phyloP scores from a whole-genome alignment of 2,113 vertebrate genomes.

The Brachionichthys hirsutus region DNA sequence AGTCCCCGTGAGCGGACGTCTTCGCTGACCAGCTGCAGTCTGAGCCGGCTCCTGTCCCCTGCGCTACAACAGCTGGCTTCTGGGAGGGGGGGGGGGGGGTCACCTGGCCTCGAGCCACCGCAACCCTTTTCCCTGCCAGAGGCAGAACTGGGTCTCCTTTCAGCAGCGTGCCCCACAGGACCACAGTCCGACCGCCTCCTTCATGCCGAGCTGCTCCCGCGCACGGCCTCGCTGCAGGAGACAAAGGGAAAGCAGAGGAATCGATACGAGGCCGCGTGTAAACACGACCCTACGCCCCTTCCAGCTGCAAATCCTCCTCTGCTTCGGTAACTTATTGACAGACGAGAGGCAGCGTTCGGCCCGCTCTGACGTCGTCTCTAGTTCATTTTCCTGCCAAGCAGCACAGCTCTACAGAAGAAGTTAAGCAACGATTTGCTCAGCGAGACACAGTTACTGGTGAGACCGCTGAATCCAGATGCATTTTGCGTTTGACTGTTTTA shows the following conservation, averaged over 20 bases:
- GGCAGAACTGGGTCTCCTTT: constrained; percentile 32
- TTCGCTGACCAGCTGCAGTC: constrained; percentile 39
- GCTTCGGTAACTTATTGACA: constrained; percentile 14
- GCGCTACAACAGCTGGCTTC: constrained; percentile 20
- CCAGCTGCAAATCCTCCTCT: background rate
- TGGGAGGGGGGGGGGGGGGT: no score
- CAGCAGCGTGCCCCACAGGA: constrained; percentile 2
- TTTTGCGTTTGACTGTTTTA: no score
- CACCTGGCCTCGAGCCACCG: constrained; percentile 25
- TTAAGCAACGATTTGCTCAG: constrained; percentile 42
- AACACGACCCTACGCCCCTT: background rate
- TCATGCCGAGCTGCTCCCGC: constrained; percentile 36
- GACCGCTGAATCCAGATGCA: constrained; percentile 9
- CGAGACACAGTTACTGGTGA: constrained; percentile 28
- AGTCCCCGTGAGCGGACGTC: constrained; percentile 9
- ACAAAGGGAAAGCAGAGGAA: constrained; percentile 24
- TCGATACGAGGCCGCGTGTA: constrained; percentile 1
- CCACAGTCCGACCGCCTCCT: constrained; percentile 42
- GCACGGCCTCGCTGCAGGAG: constrained; percentile 46
- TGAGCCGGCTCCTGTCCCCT: constrained; percentile 15
- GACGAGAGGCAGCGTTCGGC: background rate
- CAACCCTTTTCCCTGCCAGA: constrained; percentile 12
- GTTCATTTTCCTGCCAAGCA: constrained; percentile 46
- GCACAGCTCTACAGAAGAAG: constrained; percentile 19
- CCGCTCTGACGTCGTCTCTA: constrained; percentile 11